Conservation (phyloP, 2,888 invertebrate species). For the Psylliodes chrysocephalus region DNA sequence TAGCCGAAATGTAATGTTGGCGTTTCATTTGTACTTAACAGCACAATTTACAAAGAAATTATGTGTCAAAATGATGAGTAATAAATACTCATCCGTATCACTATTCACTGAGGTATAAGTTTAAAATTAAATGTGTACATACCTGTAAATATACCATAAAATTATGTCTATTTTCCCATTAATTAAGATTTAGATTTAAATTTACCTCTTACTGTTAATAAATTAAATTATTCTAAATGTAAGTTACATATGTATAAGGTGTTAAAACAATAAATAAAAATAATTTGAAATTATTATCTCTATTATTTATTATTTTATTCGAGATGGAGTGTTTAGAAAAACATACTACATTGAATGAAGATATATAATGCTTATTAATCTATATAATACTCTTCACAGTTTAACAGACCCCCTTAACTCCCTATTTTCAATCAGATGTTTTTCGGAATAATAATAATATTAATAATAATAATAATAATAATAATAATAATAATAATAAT, state of each 20-base stretch:
- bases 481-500: no score
- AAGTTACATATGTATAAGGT: conserved; percentile 46
- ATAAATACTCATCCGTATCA: background rate
- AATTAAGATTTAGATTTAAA: conserved; percentile 42
- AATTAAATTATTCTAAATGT: conserved; percentile 50
- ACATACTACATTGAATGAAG: no score
- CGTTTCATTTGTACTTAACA: background rate
- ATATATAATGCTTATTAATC: no score
- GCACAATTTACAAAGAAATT: conserved; percentile 6
- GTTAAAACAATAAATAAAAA: conserved; percentile 45
- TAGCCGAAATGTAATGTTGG: background rate
- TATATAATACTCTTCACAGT: no score
- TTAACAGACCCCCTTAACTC: no score
- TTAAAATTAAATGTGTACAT: conserved; percentile 50
- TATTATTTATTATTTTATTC: background rate
- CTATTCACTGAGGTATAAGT: conserved; percentile 7
- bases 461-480: no score
- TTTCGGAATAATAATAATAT: no score
- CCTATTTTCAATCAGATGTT: no score
- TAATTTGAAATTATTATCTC: conserved; percentile 16
- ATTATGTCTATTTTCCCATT: conserved; percentile 53
- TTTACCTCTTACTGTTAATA: conserved; percentile 45
- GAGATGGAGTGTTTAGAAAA: no score
- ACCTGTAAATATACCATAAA: conserved; percentile 53
- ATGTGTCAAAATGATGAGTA: conserved; percentile 5